Conservation (phyloP, 1,140 invertebrate genomes). For the Ctenoplectra terminalis region DNA sequence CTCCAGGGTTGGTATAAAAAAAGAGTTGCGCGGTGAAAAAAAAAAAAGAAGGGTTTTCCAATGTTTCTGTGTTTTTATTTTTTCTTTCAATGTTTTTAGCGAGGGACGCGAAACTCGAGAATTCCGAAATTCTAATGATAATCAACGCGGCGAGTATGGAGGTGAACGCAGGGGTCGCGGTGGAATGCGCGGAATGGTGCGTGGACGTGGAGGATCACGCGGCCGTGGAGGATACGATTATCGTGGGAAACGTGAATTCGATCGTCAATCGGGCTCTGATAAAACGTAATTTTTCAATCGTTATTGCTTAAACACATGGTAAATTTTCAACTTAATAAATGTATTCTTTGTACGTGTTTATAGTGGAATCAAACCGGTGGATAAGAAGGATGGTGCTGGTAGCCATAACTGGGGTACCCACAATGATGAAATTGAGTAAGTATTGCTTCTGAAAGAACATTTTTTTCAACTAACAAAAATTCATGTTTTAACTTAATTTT, state of each 20-base stretch:
- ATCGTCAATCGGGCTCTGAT: conserved; percentile 96
- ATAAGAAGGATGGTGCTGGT: conserved; percentile 96
- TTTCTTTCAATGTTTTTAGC: conserved; percentile 56
- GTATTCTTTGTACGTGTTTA: conserved; percentile 59
- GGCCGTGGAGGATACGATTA: conserved; percentile 85
- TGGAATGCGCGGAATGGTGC: conserved; percentile 63
- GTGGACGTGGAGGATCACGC: conserved; percentile 80
- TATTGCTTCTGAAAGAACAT: conserved; percentile 36
- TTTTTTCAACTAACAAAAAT: background rate
- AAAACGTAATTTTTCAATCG: conserved; percentile 88
- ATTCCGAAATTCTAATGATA: conserved; percentile 70
- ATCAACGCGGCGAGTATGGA: conserved; percentile 69
- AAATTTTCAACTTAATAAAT: background rate
- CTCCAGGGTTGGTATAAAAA: conserved; percentile 74
- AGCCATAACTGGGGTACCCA: conserved; percentile 97
- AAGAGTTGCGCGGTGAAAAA: too few species aligned
- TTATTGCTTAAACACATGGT: background rate
- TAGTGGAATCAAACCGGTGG: conserved; percentile 95
- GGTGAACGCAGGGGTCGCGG: conserved; percentile 69
- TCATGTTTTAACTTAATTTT: background rate
- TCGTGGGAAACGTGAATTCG: conserved; percentile 94
- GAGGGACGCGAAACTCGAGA: conserved; percentile 76
- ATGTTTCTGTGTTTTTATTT: background rate
- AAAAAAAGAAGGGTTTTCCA: background rate
- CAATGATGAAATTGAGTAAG: conserved; percentile 94